These are phyloP conservation scores for Bacillus rossius DNA, from an alignment of 1,140 invertebrate species.

Conservation along the genomic window DNA sequence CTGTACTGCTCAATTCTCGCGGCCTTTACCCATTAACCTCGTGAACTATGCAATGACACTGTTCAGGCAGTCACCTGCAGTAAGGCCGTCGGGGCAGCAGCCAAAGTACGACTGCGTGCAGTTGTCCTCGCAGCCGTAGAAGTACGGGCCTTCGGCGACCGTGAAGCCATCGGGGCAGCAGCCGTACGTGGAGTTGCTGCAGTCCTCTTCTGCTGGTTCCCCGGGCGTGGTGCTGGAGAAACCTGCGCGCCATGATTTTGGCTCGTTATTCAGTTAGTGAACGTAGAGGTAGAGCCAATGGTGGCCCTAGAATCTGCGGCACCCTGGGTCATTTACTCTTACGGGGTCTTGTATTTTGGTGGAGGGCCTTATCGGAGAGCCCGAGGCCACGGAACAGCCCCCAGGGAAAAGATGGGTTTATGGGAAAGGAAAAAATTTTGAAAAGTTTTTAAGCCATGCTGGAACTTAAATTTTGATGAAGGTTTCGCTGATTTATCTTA, in stretches of 20 bases:
- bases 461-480: too few species aligned
- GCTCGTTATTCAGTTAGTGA: too few species aligned
- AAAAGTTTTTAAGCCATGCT: too few species aligned
- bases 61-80: constrained; percentile 47
- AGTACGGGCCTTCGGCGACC: constrained; percentile 42
- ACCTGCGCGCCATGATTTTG: background rate
- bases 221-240: background rate
- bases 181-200: constrained; percentile 45
- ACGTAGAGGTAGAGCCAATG: too few species aligned
- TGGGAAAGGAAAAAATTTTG: too few species aligned
- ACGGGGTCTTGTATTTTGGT: too few species aligned
- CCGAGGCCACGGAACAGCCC: too few species aligned
- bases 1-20: background rate
- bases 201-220: constrained; percentile 29
- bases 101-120: constrained; percentile 58
- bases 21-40: background rate
- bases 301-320: too few species aligned
- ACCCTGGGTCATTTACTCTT: too few species aligned
- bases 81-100: constrained; percentile 83
- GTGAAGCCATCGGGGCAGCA: constrained; percentile 57
- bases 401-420: too few species aligned
- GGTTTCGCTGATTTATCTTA: too few species aligned
- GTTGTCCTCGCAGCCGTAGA: constrained; percentile 46
- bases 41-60: background rate
- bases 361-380: too few species aligned